phyloP scores from a whole-genome alignment of 2,888 invertebrate species.

The Calliopum simillimum region DNA sequence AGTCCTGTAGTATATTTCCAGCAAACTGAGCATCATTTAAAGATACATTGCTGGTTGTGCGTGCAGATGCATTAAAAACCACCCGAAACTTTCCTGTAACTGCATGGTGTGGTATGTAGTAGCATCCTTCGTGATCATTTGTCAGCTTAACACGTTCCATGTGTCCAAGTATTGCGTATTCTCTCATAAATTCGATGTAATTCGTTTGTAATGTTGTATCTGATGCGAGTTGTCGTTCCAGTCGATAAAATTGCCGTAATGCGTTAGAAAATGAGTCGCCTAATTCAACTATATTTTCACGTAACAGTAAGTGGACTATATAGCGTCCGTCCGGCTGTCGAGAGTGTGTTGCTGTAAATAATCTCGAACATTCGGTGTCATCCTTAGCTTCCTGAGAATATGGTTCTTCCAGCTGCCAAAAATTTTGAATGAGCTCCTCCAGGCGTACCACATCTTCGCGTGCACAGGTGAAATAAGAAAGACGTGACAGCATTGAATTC shows the following conservation, averaged over 20 bases:
- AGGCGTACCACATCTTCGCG: conserved; percentile 19
- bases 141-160: conserved; percentile 32
- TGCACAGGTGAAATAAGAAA: conserved; percentile 4
- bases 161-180: conserved; percentile 27
- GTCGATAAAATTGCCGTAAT: too few species aligned
- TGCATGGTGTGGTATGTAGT: conserved; percentile 36
- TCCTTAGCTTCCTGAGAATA: neutral
- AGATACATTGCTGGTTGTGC: conserved; percentile 25
- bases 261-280: conserved; percentile 16
- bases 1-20: conserved; percentile 26
- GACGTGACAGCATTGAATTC: neutral
- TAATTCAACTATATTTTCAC: neutral
- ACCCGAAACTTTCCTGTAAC: conserved; percentile 29
- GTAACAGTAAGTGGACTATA: too few species aligned
- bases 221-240: too few species aligned
- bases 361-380: neutral
- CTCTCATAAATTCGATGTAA: too few species aligned
- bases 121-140: conserved; percentile 26
- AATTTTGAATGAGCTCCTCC: conserved; percentile 35
- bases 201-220: too few species aligned
- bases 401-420: conserved; percentile 38
- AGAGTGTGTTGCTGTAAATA: too few species aligned
- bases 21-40: conserved; percentile 30
- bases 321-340: too few species aligned
- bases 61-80: conserved; percentile 36